Conservation (phyloP, 2,797 vertebrate genomes). For the Ataeniobius toweri region DNA sequence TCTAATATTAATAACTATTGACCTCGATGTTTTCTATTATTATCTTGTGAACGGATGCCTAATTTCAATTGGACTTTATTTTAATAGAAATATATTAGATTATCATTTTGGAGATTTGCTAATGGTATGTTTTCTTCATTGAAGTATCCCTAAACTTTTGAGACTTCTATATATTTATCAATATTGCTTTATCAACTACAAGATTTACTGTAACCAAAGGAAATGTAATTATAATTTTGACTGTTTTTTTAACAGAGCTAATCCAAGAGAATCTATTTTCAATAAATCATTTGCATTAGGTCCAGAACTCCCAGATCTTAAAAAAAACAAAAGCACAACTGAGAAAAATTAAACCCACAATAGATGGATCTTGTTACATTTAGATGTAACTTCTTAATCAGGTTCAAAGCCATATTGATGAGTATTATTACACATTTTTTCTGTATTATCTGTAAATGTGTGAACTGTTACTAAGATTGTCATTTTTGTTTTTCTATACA, state of each 20-base stretch:
- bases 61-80: conserved; percentile 68
- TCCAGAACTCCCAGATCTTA: conserved; percentile 40
- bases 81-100: conserved; percentile 66
- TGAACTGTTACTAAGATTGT: conserved; percentile 59
- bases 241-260: conserved; percentile 29
- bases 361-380: conserved; percentile 47
- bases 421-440: conserved; percentile 63
- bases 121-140: conserved; percentile 47
- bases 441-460: conserved; percentile 69
- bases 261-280: conserved; percentile 72
- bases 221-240: conserved; percentile 48
- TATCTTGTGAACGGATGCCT: conserved; percentile 47
- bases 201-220: conserved; percentile 72
- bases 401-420: conserved; percentile 75
- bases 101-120: conserved; percentile 62
- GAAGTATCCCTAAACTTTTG: conserved; percentile 23
- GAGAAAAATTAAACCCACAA: conserved; percentile 39
- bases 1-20: conserved; percentile 61
- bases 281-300: conserved; percentile 53
- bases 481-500: conserved; percentile 43
- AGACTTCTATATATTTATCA: conserved; percentile 58
- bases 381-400: conserved; percentile 63
- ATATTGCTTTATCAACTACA: conserved; percentile 59
- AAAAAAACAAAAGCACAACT: conserved; percentile 71
- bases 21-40: conserved; percentile 38